phyloP scores from a whole-genome alignment of 2,113 vertebrate species.

The Podilymbus podiceps region DNA sequence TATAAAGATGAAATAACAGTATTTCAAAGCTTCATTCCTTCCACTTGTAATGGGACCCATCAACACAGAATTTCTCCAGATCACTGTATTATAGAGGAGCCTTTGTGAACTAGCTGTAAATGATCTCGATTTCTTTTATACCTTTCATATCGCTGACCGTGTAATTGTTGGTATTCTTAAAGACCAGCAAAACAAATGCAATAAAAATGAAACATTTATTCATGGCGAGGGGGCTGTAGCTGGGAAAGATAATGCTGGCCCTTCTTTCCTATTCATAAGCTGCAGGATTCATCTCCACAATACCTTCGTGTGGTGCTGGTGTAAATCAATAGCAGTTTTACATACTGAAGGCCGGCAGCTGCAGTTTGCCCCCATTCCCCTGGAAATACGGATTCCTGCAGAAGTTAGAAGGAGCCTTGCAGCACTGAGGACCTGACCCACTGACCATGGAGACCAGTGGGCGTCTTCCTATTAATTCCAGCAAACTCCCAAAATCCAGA shows the following conservation, averaged over 20 bases:
- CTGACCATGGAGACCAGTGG: neutral
- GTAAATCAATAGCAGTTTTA: neutral
- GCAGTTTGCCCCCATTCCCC: neutral
- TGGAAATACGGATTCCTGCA: neutral
- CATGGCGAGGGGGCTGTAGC: neutral
- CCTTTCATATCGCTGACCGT: neutral
- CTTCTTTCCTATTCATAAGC: neutral
- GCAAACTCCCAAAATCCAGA: neutral
- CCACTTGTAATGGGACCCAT: slow-evolving; percentile 7
- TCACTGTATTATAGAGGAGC: neutral
- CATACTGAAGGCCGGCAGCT: neutral
- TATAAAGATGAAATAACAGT: slow-evolving; percentile 42
- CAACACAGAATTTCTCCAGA: neutral
- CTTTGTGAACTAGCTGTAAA: slow-evolving; percentile 12
- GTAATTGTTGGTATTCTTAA: neutral
- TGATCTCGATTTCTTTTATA: neutral
- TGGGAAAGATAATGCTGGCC: neutral
- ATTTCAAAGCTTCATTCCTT: slow-evolving; percentile 18
- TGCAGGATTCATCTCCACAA: neutral
- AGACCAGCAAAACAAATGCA: neutral
- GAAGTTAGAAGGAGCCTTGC: neutral
- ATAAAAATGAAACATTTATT: neutral
- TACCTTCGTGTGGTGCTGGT: neutral
- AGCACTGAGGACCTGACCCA: neutral
- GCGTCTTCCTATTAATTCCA: neutral